Evolutionary conservation across 2,888 invertebrate genomes (phyloP), one percentile per base, ranked within the genome.

Genomic region (Epirrhoe tristata): DNA sequence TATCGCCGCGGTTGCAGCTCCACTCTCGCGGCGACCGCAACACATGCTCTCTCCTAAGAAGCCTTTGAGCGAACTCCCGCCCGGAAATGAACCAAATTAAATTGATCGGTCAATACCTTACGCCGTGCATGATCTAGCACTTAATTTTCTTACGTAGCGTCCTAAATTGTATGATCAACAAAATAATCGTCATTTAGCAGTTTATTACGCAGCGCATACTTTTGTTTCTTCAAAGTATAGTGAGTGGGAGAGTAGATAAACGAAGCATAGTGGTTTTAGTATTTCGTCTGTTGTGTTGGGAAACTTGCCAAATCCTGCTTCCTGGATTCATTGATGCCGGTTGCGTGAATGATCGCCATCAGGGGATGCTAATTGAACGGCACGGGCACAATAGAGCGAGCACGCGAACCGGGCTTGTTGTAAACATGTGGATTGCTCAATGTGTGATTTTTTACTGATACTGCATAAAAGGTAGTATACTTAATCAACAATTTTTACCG

Each of bases 361-460:
- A 89, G 86, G 87, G 89, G 89, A 83, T 86, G 83, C 82, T 90
- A 89, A 91, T 90, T 89, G 86, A 82, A 79, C 78, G 83, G 78
- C 81, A 79, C 80, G 63, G 76, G 72, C 78, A 85, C 84, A 84
- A 82, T 84, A 79, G 78, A 77, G 76, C 77, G 80, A 79, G 80
- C 89, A 89, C 84, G 85, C 85, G 70, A 85, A 53, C 64, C 32
- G 46, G 24, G 48, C 36, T 54, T 64, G 61, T 63, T 63, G 46
- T 67, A 51, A 58, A 57, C 63, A 60, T 48, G 77, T 67, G 77
- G 79, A 76, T 79, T 76, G 74, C 74, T 68, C 64, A 63, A 74
- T 70, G 67, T 68, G 72, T 76, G 76, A 78, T 74, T 68, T 66
- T 12, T 43, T 43, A 43, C 39, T 43, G 57, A 54, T 56, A 52